Evolutionary conservation across 1,140 invertebrate genomes (phyloP).

Genomic region (Achatina immaculata): DNA sequence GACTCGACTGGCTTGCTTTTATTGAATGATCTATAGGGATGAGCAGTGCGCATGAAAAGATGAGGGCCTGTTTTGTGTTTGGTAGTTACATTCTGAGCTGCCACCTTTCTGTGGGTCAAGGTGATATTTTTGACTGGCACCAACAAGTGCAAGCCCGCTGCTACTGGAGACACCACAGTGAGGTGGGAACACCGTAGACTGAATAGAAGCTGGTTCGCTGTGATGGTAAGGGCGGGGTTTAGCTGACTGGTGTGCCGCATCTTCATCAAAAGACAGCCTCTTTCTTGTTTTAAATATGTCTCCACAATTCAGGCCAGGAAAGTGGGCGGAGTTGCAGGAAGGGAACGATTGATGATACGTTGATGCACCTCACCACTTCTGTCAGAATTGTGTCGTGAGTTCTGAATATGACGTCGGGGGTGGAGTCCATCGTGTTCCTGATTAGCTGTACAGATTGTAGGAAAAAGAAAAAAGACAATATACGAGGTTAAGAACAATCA

Average conservation of each 20-base stretch:
- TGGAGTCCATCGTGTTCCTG: neutral
- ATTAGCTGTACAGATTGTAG: too few species aligned
- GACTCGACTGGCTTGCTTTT: neutral
- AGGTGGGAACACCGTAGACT: neutral
- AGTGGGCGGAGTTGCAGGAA: neutral
- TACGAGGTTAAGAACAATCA: too few species aligned
- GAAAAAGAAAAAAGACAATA: too few species aligned
- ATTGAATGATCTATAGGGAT: neutral
- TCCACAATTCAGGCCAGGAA: neutral
- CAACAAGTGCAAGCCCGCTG: neutral
- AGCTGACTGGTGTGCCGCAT: neutral
- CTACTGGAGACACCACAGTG: neutral
- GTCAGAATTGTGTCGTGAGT: neutral
- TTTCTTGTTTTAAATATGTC: neutral
- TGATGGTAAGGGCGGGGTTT: neutral
- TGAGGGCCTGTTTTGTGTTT: neutral
- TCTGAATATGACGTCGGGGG: neutral
- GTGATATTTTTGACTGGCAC: neutral
- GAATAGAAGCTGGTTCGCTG: neutral
- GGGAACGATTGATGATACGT: neutral
- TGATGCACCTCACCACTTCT: neutral
- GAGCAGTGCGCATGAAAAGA: neutral
- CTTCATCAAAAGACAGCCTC: slow-evolving; percentile 3
- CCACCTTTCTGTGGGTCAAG: neutral
- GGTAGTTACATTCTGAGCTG: neutral